phyloP scores from a whole-genome alignment of 2,797 vertebrate genomes.

The Erethizon dorsatum region DNA sequence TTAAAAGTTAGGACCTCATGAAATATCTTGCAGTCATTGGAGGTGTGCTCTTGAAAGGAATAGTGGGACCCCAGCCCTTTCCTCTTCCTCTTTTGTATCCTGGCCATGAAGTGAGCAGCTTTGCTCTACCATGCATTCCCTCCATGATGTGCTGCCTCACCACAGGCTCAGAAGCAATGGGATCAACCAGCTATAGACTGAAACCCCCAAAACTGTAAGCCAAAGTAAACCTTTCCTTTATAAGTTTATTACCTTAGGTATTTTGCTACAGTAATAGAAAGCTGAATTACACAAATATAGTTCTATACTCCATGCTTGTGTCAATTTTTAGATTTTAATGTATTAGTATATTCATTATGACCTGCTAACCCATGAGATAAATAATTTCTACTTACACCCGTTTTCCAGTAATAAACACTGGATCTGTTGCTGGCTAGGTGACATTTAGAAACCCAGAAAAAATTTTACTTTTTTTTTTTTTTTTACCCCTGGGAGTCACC shows the following conservation, averaged over 20 bases:
- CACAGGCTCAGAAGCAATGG: not conserved
- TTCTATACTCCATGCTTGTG: not conserved
- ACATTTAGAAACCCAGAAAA: slow-evolving; percentile 57
- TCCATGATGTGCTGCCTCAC: not conserved
- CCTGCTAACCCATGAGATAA: not conserved
- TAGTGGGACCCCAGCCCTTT: not conserved
- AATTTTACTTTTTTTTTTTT: slow-evolving; percentile 16
- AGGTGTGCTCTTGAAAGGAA: not conserved
- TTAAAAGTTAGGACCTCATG: not conserved
- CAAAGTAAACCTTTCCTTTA: not conserved
- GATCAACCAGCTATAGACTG: not conserved
- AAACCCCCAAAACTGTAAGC: not conserved
- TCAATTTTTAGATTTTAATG: slow-evolving; percentile 57
- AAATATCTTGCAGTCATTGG: not conserved
- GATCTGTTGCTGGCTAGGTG: not conserved
- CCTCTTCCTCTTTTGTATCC: not conserved
- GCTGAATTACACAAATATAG: not conserved
- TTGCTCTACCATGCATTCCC: not conserved
- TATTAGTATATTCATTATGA: not conserved
- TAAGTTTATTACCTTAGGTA: not conserved
- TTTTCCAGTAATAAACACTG: slow-evolving; percentile 1
- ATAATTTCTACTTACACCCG: not conserved
- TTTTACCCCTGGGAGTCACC: not conserved
- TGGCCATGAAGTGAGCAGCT: not conserved
- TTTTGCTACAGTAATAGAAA: not conserved